Base-by-base conservation (phyloP, 2,888 invertebrate species). In the Drosophila mimetica region DNA sequence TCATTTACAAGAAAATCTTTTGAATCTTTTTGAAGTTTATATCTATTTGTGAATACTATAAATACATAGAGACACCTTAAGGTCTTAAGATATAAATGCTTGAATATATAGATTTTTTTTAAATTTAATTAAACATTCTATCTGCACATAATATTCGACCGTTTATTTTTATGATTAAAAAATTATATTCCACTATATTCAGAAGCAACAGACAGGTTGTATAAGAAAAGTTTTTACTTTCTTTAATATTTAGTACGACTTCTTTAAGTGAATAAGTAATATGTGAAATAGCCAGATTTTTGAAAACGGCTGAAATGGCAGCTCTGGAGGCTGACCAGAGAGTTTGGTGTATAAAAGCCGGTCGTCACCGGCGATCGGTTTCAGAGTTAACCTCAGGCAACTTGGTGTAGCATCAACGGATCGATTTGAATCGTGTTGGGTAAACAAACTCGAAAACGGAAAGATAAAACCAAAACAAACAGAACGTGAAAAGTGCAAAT, bases 401-500 rank as follows among this genome's bases (percentile, higher is more conserved):
- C 28, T 25, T 37, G 37, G 63, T 25, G 42, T 55, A 71, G 69
- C 52, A 51, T 71, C 69, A 71, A 11, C 71, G 32, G 18, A 37
- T 28, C 20, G 18, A 28, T 60, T 34, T 18, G 58, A 46, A 58
- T 51, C 51, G 61, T 52, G 18, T 53, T 74, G 77, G 71, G 71
- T 73, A 76, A 86, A 79, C 69, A 79, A 69, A 48, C n/a, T 41
- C 74, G 34, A 63, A 34, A 28, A 32, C 61, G 30, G 37, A 25
- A 70, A 52, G 61, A 20, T 30, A 14, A 37, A 59, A 46, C 48
- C 50, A 79, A 59, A 55, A 51, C 63, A 74, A 82, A 76, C 77
- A 80, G 54, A 69, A 66, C 70, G 75, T 70, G 51, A 81, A 73
- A 75, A 87, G 87, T 74, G 50, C 69, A 87, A 83, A 85, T 76